Evolutionary conservation across 2,888 invertebrate genomes (phyloP).

Genomic region (Drepanosiphum platanoidis): DNA sequence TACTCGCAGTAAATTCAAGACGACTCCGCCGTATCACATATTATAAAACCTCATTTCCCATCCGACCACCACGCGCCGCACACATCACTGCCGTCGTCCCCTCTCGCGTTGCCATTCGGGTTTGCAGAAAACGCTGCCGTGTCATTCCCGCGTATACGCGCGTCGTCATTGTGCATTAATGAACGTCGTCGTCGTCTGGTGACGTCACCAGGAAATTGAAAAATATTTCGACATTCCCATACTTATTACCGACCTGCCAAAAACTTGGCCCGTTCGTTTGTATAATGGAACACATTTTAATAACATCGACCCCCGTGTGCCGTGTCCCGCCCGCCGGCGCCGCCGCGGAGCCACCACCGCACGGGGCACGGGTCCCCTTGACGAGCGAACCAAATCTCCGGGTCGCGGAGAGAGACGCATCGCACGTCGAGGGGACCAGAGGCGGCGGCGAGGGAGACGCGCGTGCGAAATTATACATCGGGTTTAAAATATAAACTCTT

Average conservation of each 20-base stretch:
- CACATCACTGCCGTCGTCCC: not conserved
- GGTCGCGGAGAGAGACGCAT: not conserved
- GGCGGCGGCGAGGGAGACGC: not conserved
- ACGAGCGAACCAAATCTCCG: conserved; percentile 50
- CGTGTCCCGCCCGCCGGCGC: too few species aligned
- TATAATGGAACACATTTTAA: conserved; percentile 45
- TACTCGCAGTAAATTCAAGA: conserved; percentile 33
- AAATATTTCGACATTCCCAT: conserved; percentile 59
- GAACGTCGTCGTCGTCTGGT: conserved; percentile 56
- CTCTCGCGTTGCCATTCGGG: not conserved
- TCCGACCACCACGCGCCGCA: not conserved
- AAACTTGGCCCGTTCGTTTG: conserved; percentile 52
- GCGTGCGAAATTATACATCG: conserved; percentile 2
- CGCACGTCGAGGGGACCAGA: not conserved
- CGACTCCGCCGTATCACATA: too few species aligned
- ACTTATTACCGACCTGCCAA: conserved; percentile 62
- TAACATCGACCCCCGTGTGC: conserved; percentile 58
- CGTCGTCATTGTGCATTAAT: conserved; percentile 54
- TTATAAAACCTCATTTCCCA: conserved; percentile 57
- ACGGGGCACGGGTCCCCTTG: conserved; percentile 35
- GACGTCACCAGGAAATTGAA: conserved; percentile 62
- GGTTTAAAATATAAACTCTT: not conserved
- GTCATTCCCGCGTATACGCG: conserved; percentile 1
- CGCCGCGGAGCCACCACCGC: not conserved
- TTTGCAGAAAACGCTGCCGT: conserved; percentile 51